Evolutionary conservation across 2,113 vertebrate species (phyloP).

Genomic region (Monopterus albus): DNA sequence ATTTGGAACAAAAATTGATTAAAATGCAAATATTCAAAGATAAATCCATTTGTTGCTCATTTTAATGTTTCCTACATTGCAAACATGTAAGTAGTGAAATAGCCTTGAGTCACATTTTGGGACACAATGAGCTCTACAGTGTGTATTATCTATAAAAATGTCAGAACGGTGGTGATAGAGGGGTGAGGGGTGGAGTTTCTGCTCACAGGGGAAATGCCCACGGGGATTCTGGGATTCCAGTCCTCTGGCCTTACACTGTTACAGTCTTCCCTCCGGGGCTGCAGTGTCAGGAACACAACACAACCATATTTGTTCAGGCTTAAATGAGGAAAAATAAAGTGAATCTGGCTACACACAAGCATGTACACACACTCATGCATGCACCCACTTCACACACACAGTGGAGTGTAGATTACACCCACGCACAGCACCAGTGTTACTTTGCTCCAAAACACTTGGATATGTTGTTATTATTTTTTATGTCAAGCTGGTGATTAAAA

Average conservation of each 20-base stretch:
- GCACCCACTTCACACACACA: slow-evolving; percentile 4
- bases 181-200: slow-evolving; percentile 46
- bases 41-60: slow-evolving; percentile 7
- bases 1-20: background rate
- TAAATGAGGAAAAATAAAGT: slow-evolving; percentile 19
- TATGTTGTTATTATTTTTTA: slow-evolving; percentile 62
- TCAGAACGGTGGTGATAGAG: background rate
- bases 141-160: slow-evolving; percentile 2
- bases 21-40: slow-evolving; percentile 20
- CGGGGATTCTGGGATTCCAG: slow-evolving; percentile 86
- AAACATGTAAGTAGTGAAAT: background rate
- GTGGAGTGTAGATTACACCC: slow-evolving; percentile 41
- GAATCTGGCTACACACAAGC: slow-evolving; percentile 30
- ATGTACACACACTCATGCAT: background rate
- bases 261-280: slow-evolving; percentile 85
- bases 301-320: slow-evolving; percentile 48
- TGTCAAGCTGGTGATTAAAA: slow-evolving; percentile 70
- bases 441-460: slow-evolving; percentile 61
- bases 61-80: background rate
- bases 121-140: background rate
- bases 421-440: slow-evolving; percentile 24
- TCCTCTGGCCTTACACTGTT: slow-evolving; percentile 84
- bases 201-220: slow-evolving; percentile 86
- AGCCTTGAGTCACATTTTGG: background rate
- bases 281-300: slow-evolving; percentile 51